Evolutionary conservation across 2,888 invertebrate genomes (phyloP), one percentile per base, ranked within the genome.

Genomic region (Cyclophora punctaria): DNA sequence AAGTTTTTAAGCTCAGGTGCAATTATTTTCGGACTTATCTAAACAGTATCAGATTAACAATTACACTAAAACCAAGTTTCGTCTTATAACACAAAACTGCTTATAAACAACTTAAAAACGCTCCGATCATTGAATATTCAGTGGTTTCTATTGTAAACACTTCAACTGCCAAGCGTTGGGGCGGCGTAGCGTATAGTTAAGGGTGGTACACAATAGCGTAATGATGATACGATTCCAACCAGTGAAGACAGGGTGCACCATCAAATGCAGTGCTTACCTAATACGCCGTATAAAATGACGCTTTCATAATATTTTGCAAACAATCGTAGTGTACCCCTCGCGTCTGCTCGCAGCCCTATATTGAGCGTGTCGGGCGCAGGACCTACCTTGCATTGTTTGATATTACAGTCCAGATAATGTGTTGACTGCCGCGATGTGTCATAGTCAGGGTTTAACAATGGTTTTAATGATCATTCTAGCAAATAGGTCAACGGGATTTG

Each of bases 261-360:
- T 86, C 86, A 87, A 83, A 79, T 69, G 82, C 87, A 87, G 78
- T 66, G 74, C 77, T 68, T 58, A 63, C 69, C 80, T 87, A 88
- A 88, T 86, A 85, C 64, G 73, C 75, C 87, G 87, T 87, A 84
- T 85, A 80, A 85, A 88, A 86, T 86, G 81, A 81, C 66, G 82
- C 83, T 84, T 87, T 87, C 88, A 88, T 76, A 88, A 88, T 88
- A 87, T 88, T 87, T 86, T 80, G 85, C 86, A 86, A 88, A 88
- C 88, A 88, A 87, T 80, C 37, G 37, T 20, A 64, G 65, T 68
- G 79, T 72, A 77, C 84, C 82, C 82, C 80, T 78, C 79, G 62
- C 63, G 63, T 48, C 59, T 63, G 63, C 71, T 72, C 75, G 78
- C 63, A 71, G 72, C 67, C 60, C 69, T 69, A 45, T 44, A 67